phyloP scores from a whole-genome alignment of 2,888 invertebrate genomes.

The Drosophila meridiana region DNA sequence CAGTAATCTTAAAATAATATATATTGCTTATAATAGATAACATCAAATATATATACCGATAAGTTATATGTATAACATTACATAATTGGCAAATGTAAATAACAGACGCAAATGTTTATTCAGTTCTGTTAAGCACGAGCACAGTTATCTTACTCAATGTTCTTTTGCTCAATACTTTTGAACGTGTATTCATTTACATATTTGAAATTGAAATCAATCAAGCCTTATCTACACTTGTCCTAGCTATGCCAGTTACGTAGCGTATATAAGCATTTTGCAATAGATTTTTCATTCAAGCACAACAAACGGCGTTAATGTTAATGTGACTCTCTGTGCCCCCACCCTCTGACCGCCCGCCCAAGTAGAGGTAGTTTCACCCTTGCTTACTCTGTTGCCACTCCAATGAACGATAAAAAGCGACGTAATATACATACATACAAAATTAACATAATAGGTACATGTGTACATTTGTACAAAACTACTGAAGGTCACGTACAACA shows the following conservation, averaged over 20 bases:
- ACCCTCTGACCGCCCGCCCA: background rate
- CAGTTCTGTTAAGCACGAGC: background rate
- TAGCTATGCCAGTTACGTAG: slow-evolving; percentile 33
- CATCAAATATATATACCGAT: background rate
- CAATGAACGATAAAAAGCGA: slow-evolving; percentile 61
- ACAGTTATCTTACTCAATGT: background rate
- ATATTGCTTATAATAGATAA: background rate
- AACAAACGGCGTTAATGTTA: slow-evolving; percentile 18
- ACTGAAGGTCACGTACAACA: slow-evolving; percentile 76
- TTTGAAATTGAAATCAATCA: slow-evolving; percentile 5
- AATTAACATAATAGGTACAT: slow-evolving; percentile 58
- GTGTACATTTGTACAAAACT: slow-evolving; percentile 55
- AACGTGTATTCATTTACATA: background rate
- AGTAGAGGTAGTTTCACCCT: background rate
- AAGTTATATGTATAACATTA: background rate
- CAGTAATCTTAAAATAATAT: background rate
- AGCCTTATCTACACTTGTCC: slow-evolving; percentile 10
- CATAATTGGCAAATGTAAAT: background rate
- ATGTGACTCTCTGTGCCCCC: background rate
- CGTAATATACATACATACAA: slow-evolving; percentile 49
- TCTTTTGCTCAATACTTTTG: background rate
- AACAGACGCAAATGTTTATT: background rate
- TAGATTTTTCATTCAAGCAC: slow-evolving; percentile 17
- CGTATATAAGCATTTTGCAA: slow-evolving; percentile 21
- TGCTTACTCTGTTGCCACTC: slow-evolving; percentile 39